Percentiles rank a stretch among this genome's conserved stretches.
Conservation (phyloP, 2,113 vertebrate species). For the Axis porcinus region DNA sequence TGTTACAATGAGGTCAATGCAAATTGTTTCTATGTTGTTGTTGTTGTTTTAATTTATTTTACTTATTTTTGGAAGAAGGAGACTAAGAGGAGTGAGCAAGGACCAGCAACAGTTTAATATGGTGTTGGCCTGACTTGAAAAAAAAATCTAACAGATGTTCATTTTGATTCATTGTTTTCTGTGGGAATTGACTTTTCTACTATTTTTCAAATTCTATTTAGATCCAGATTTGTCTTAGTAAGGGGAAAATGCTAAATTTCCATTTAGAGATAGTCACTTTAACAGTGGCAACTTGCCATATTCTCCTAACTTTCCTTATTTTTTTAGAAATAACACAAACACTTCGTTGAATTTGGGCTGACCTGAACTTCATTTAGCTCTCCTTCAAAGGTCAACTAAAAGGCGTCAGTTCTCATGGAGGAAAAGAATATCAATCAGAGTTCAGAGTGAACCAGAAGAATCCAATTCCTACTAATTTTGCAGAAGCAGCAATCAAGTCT, state of each 20-base stretch:
- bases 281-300: background rate
- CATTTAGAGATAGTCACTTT: constrained; percentile 32
- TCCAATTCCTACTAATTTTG: background rate
- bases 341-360: background rate
- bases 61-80: constrained; percentile 53
- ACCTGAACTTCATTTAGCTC: constrained; percentile 31
- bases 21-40: constrained; percentile 70
- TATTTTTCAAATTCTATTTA: constrained; percentile 48
- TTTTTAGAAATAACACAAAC: constrained; percentile 12
- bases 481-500: background rate
- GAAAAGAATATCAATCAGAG: background rate
- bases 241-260: background rate
- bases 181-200: background rate
- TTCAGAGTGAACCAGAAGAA: background rate
- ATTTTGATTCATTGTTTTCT: constrained; percentile 55
- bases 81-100: background rate
- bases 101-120: background rate
- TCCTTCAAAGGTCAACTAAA: constrained; percentile 26
- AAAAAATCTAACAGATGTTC: constrained; percentile 58
- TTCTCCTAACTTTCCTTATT: background rate
- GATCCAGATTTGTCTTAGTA: background rate
- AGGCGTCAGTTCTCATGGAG: background rate
- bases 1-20: constrained; percentile 78
- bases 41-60: constrained; percentile 16
- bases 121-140: constrained; percentile 33